A percentile compares a stretch with the other conserved stretches of the same genome.
These are phyloP conservation scores for Leucopsar rothschildi DNA, from an alignment of 2,113 vertebrate genomes.

Conservation along the genomic window DNA sequence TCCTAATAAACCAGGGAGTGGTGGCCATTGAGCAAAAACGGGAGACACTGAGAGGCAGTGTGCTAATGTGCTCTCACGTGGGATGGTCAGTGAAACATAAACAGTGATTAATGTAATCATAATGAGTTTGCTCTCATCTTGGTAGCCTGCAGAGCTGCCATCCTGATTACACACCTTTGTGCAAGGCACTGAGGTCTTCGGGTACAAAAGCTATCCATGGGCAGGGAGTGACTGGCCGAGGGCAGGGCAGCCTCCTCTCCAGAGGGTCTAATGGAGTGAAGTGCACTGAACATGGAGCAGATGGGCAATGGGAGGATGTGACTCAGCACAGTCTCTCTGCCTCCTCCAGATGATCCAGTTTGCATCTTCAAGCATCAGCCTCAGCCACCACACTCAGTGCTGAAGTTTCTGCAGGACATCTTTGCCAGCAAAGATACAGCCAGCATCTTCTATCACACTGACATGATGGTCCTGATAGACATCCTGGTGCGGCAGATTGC, in stretches of 20 bases:
- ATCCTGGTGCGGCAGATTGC: conserved; percentile 94
- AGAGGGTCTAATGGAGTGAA: background rate
- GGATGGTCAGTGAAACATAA: background rate
- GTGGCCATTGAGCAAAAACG: background rate
- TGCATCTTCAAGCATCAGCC: conserved; percentile 92
- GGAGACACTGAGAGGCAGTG: background rate
- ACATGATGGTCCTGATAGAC: conserved; percentile 99
- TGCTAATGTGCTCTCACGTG: background rate
- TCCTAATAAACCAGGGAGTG: background rate
- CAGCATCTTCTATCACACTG: conserved; percentile 91
- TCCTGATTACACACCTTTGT: background rate
- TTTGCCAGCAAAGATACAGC: conserved; percentile 84
- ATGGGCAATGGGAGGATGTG: rapidly evolving
- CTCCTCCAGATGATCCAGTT: conserved; percentile 86
- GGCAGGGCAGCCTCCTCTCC: background rate
- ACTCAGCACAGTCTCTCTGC: background rate
- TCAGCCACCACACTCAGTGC: conserved; percentile 86
- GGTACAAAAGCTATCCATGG: background rate
- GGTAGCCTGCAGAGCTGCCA: background rate
- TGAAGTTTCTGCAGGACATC: conserved; percentile 97
- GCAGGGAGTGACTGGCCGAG: background rate
- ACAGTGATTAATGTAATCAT: conserved; percentile 22
- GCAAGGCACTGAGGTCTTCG: background rate
- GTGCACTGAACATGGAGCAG: background rate
- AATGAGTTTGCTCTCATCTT: background rate